Evolutionary conservation across 1,140 invertebrate genomes (phyloP).

Genomic region (Meteorus sp.): DNA sequence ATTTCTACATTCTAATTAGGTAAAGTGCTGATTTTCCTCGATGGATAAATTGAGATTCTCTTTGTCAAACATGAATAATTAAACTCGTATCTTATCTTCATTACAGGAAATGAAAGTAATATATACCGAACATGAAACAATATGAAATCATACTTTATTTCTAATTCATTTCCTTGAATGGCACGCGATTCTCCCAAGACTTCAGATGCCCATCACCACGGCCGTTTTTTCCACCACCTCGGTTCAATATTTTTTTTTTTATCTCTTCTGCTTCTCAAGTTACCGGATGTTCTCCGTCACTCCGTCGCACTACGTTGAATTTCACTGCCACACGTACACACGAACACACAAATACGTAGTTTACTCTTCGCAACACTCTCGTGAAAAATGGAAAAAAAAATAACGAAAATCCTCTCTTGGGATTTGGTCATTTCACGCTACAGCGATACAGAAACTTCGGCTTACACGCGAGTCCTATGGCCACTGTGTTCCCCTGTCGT

Average conservation of each 20-base stretch:
- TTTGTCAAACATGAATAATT: too few species aligned
- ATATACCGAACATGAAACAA: neutral
- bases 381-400: neutral
- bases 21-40: too few species aligned
- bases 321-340: too few species aligned
- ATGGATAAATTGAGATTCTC: too few species aligned
- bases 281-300: neutral
- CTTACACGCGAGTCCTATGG: constrained; percentile 10
- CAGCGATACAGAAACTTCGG: constrained; percentile 16
- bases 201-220: neutral
- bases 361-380: neutral
- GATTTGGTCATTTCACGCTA: constrained; percentile 23
- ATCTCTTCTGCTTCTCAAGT: neutral
- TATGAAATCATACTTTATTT: constrained; percentile 1
- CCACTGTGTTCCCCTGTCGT: neutral
- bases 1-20: too few species aligned
- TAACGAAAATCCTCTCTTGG: neutral
- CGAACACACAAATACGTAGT: too few species aligned
- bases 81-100: neutral
- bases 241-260: constrained; percentile 7
- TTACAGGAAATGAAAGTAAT: neutral
- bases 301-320: too few species aligned
- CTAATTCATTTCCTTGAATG: neutral
- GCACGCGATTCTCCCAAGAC: neutral
- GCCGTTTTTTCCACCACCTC: neutral